Conservation (phyloP, 1,140 invertebrate genomes). For the Sminthurinus signatus region DNA sequence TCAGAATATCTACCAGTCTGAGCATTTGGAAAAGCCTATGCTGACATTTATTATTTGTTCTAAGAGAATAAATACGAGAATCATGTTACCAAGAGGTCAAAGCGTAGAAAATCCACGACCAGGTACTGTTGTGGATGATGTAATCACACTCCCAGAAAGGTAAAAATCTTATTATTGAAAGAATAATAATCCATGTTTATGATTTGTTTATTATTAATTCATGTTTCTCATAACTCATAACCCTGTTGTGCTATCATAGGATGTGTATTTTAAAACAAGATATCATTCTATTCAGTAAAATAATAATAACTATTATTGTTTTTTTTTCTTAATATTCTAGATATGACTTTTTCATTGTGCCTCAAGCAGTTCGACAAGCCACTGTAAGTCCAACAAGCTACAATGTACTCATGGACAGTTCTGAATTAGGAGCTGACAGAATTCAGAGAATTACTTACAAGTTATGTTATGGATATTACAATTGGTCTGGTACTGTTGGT, state of each 20-base stretch:
- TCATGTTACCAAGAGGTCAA: not conserved
- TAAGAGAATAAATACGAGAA: conserved; percentile 52
- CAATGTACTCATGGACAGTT: conserved; percentile 63
- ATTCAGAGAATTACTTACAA: conserved; percentile 71
- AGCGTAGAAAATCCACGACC: conserved; percentile 66
- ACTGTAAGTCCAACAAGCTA: conserved; percentile 76
- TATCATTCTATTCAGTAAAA: no score
- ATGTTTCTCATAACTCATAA: no score
- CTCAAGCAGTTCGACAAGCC: conserved; percentile 66
- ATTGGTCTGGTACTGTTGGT: conserved; percentile 70
- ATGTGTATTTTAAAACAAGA: no score
- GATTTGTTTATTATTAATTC: not conserved
- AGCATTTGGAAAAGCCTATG: conserved; percentile 47
- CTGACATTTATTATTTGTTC: conserved; percentile 52
- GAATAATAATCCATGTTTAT: no score
- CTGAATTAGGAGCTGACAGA: conserved; percentile 55
- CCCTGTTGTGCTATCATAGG: no score
- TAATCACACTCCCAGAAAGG: conserved; percentile 59
- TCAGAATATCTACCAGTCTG: not conserved
- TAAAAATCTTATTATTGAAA: conserved; percentile 44
- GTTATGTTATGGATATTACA: conserved; percentile 74
- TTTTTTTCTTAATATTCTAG: conserved; percentile 44
- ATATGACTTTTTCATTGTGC: conserved; percentile 76
- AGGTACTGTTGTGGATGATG: conserved; percentile 75
- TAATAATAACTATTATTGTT: no score